Base-by-base conservation (phyloP, 2,113 vertebrate species). In the Oxygymnocypris stewartii region DNA sequence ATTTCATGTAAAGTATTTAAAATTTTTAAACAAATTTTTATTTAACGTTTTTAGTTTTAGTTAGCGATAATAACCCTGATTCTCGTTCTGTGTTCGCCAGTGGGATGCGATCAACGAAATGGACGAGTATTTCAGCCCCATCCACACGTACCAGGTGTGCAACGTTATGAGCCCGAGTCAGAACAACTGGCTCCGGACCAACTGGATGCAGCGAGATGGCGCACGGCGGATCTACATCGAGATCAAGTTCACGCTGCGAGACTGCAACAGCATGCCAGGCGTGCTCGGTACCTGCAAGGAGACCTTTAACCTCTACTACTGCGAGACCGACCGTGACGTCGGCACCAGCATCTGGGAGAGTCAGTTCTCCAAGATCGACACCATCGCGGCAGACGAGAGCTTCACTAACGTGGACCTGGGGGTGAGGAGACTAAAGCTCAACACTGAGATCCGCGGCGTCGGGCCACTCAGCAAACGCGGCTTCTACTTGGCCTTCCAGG, bases 31-130 rank as follows among this genome's bases (percentile, higher is more conserved):
- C 13, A 14, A 16, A 51, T 0, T 3, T n/a, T 3, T n/a, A 10
- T 54, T 1, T 11, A 25, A 4, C 12, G 10, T 13, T 65, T 65
- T 65, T 65, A 65, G 10, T 65, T 65, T 65, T 13, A 28, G 63
- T 28, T 13, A 25, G 12, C 2, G 6, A 47, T 13, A 47, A 47
- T 2, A 47, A 47, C 76, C 28, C 49, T 23, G 18, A 51, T 54
- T 78, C n/a, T 35, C 28, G 0, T 54, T 80, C 20, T 61, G 16
- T 61, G 20, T 23, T 40, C 25, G 88, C 91, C 31, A 99, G 98
- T 99, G 98, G 98, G 98, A 99, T 82, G 97, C 97, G 0, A 98
- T 99, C 94, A 99, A 96, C 23, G 98, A 99, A 91, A 98, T 99
- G 96, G 98, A 99, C 1, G 98, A 99, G 85, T 97, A 96, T 87